These are phyloP conservation scores for Rhyzopertha dominica DNA, from an alignment of 1,140 invertebrate genomes.

Conservation along the genomic window DNA sequence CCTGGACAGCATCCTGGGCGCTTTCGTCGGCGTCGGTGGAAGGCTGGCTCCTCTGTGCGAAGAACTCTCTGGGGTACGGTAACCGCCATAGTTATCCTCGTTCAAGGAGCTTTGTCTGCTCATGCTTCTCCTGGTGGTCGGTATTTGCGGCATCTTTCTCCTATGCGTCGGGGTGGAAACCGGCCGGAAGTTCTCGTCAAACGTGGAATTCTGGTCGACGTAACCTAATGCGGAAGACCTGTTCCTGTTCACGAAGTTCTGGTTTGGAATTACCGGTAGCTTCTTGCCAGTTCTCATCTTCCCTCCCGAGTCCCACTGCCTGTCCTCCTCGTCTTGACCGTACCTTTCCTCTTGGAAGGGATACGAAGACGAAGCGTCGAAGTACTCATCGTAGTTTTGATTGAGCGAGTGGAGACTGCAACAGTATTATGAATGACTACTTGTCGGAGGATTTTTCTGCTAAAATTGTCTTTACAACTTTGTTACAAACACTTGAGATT, in stretches of 20 bases:
- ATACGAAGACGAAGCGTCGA: slow-evolving; percentile 49
- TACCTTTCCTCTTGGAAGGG: slow-evolving; percentile 53
- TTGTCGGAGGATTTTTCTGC: no score
- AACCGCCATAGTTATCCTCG: slow-evolving; percentile 28
- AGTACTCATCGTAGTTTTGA: slow-evolving; percentile 49
- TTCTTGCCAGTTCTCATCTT: slow-evolving; percentile 45
- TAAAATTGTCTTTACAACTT: no score
- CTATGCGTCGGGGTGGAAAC: slow-evolving; percentile 33
- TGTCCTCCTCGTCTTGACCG: slow-evolving; percentile 60
- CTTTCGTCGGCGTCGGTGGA: slow-evolving; percentile 43
- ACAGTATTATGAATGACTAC: no score
- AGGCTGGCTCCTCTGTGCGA: slow-evolving; percentile 41
- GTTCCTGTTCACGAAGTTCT: slow-evolving; percentile 45
- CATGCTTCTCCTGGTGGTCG: slow-evolving; percentile 33
- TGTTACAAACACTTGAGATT: no score
- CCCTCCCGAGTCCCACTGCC: slow-evolving; percentile 66
- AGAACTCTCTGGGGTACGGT: slow-evolving; percentile 28
- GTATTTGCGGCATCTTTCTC: slow-evolving; percentile 42
- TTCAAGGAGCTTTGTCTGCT: slow-evolving; percentile 41
- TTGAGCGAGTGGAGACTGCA: slow-evolving; percentile 27
- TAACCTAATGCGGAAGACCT: slow-evolving; percentile 45
- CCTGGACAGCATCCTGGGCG: slow-evolving; percentile 35
- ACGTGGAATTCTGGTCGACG: slow-evolving; percentile 21
- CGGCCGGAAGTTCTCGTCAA: slow-evolving; percentile 19
- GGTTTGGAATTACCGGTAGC: slow-evolving; percentile 40